phyloP scores from a whole-genome alignment of 1,140 invertebrate genomes.

The Drosophila murphyi region DNA sequence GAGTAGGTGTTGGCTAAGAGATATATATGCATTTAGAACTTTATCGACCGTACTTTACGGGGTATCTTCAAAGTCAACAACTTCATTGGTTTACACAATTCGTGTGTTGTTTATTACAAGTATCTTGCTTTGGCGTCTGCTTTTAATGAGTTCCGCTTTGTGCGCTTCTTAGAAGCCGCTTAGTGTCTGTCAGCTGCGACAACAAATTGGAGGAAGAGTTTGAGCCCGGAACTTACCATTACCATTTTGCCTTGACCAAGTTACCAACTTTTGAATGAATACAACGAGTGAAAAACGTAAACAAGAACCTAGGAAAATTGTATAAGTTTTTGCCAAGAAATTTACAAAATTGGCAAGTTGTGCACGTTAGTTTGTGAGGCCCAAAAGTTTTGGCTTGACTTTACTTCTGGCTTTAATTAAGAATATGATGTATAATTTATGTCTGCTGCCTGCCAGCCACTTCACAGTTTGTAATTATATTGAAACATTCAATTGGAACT shows the following conservation, averaged over 20 bases:
- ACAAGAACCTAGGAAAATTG: slow-evolving; percentile 23
- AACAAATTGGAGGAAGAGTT: slow-evolving; percentile 24
- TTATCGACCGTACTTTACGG: neutral
- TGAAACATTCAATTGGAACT: slow-evolving; percentile 35
- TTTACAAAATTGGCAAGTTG: slow-evolving; percentile 21
- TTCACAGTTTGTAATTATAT: slow-evolving; percentile 35
- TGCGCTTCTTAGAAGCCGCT: slow-evolving; percentile 22
- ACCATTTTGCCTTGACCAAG: slow-evolving; percentile 52
- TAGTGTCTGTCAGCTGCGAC: slow-evolving; percentile 24
- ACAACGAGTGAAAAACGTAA: slow-evolving; percentile 22
- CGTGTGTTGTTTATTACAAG: slow-evolving; percentile 27
- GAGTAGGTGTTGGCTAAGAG: too few relatives aligned
- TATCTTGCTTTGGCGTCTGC: slow-evolving; percentile 12
- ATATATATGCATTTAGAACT: neutral
- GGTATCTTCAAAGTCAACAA: slow-evolving; percentile 10
- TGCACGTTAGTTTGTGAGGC: slow-evolving; percentile 1
- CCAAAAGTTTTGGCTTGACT: slow-evolving; percentile 21
- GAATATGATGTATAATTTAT: slow-evolving; percentile 37
- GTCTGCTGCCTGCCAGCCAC: neutral
- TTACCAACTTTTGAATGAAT: slow-evolving; percentile 43
- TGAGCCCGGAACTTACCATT: slow-evolving; percentile 36
- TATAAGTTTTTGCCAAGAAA: slow-evolving; percentile 20
- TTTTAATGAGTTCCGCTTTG: slow-evolving; percentile 36
- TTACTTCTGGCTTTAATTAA: slow-evolving; percentile 39
- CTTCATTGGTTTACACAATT: neutral